Evolutionary conservation across 2,888 invertebrate genomes (phyloP).

Genomic region (Galerucella nymphaeae): DNA sequence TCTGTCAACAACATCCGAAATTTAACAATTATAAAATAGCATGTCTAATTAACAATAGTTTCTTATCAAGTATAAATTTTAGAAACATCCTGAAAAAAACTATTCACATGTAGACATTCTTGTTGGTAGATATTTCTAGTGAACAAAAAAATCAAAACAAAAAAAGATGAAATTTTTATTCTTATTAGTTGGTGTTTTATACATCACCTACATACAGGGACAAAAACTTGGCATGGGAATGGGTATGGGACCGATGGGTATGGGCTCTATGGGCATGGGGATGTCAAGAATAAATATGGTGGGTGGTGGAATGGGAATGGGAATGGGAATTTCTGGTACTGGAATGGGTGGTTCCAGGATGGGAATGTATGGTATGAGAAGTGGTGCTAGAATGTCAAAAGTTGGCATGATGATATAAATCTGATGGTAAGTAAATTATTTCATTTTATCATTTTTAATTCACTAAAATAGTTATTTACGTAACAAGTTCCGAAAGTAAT

Average conservation of each 20-base stretch:
- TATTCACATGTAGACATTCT: neutral
- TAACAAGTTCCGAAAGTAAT: no score
- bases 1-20: neutral
- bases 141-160: neutral
- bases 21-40: constrained; percentile 2
- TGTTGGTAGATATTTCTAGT: no score
- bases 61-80: neutral
- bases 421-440: neutral
- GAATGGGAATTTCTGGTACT: constrained; percentile 14
- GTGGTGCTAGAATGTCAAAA: constrained; percentile 10
- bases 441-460: neutral
- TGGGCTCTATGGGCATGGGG: constrained; percentile 15
- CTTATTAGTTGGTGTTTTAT: neutral
- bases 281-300: constrained; percentile 11
- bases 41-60: constrained; percentile 15
- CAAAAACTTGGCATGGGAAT: constrained; percentile 5
- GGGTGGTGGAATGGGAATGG: constrained; percentile 14
- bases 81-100: neutral
- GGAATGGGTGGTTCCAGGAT: constrained; percentile 20
- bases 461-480: no score
- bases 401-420: constrained; percentile 1
- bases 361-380: constrained; percentile 17
- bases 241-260: constrained; percentile 9
- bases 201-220: neutral
- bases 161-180: constrained; percentile 10